These are phyloP conservation scores for Dicentrarchus labrax DNA, from an alignment of 2,113 vertebrate genomes.

Conservation along the genomic window DNA sequence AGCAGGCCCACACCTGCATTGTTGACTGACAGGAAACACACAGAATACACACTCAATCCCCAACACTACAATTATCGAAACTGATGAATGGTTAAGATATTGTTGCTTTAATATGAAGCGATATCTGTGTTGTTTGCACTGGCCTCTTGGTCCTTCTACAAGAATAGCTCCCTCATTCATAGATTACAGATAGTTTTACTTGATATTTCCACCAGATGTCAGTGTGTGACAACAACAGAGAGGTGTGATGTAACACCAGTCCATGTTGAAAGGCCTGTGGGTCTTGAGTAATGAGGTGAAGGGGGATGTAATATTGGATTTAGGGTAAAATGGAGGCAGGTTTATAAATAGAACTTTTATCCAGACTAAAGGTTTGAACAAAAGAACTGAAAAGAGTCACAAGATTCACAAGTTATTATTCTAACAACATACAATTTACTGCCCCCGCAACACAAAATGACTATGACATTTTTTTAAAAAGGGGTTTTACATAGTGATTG, in stretches of 20 bases:
- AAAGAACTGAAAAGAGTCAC: background rate
- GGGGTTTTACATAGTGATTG: background rate
- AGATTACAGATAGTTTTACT: slow-evolving; percentile 7
- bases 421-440: background rate
- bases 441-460: background rate
- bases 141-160: background rate
- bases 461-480: background rate
- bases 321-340: slow-evolving; percentile 18
- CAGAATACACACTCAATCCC: background rate
- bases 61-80: background rate
- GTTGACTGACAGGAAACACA: slow-evolving; percentile 85
- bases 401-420: background rate
- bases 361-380: slow-evolving; percentile 38
- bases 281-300: slow-evolving; percentile 69
- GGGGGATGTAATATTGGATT: slow-evolving; percentile 48
- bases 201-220: slow-evolving; percentile 71
- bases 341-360: slow-evolving; percentile 56
- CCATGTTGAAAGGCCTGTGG: slow-evolving; percentile 36
- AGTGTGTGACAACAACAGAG: slow-evolving; percentile 52
- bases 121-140: background rate
- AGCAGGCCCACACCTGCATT: slow-evolving; percentile 92
- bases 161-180: background rate
- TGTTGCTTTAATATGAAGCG: background rate
- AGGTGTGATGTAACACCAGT: slow-evolving; percentile 59
- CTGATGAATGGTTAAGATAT: background rate